Evolutionary conservation across 2,113 vertebrate genomes (phyloP).

Genomic region (Ailuropoda melanoleuca): DNA sequence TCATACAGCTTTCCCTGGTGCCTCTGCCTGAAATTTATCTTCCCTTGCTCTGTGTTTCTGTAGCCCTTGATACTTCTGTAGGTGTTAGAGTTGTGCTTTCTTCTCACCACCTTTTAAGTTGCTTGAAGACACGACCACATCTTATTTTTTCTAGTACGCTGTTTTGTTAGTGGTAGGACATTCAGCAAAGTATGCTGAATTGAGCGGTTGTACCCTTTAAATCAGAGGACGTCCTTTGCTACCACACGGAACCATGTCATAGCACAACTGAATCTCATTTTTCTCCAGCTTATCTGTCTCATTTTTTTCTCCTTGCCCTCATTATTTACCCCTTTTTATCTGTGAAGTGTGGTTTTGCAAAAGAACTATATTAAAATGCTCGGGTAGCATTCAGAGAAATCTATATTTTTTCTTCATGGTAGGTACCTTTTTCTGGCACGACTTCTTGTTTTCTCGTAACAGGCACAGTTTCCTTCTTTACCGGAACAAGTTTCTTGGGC

Average conservation of each 20-base stretch:
- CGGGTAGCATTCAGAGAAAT: conserved; percentile 31
- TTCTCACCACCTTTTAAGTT: background rate
- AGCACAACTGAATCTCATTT: background rate
- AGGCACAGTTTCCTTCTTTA: conserved; percentile 76
- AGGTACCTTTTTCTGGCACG: conserved; percentile 79
- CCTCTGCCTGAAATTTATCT: background rate
- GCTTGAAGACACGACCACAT: background rate
- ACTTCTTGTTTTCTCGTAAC: conserved; percentile 74
- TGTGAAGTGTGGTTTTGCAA: background rate
- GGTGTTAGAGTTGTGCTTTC: background rate
- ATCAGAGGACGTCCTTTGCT: background rate
- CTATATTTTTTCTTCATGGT: conserved; percentile 40
- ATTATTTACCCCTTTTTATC: background rate
- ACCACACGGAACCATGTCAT: too few relatives aligned
- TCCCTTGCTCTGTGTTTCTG: background rate
- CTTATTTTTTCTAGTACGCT: background rate
- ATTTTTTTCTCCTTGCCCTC: background rate
- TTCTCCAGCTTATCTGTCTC: background rate
- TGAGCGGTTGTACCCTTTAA: background rate
- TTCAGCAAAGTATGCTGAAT: background rate
- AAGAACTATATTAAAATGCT: conserved; percentile 18
- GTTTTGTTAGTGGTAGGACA: background rate
- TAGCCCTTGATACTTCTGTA: background rate
- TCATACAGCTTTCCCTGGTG: background rate
- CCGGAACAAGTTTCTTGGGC: conserved; percentile 83